Conservation (phyloP, 2,113 vertebrate genomes). For the Tachycineta bicolor region DNA sequence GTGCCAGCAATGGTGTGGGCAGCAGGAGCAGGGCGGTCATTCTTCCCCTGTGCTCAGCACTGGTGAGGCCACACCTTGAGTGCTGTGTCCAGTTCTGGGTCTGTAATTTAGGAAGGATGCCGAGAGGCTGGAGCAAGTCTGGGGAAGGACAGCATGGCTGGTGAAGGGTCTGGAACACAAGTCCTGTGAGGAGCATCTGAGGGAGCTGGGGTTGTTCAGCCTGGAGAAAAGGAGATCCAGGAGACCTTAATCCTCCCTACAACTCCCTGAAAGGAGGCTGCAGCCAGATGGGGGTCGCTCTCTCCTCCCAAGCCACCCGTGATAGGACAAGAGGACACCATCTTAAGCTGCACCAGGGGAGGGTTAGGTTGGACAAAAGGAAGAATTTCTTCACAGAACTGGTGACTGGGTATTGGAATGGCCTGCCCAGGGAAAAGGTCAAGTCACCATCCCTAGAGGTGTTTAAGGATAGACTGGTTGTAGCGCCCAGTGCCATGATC, state of each 20-base stretch:
- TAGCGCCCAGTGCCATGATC: too few species aligned
- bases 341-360: fast-evolving
- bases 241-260: neutral
- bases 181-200: neutral
- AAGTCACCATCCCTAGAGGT: neutral
- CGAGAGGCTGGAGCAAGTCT: fast-evolving
- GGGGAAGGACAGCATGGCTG: neutral
- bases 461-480: neutral
- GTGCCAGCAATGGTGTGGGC: neutral
- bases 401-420: neutral
- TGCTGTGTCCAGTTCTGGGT: neutral
- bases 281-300: fast-evolving
- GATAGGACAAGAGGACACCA: fast-evolving
- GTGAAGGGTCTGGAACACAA: neutral
- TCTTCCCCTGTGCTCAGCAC: neutral
- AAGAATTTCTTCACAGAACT: neutral
- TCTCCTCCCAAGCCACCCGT: neutral
- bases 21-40: neutral
- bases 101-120: fast-evolving
- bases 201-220: neutral
- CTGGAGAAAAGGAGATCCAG: neutral
- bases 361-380: neutral
- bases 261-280: neutral
- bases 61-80: neutral
- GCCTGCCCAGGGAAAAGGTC: neutral